Evolutionary conservation across 2,888 invertebrate genomes (phyloP).

Genomic region (Gerosis bhagava): DNA sequence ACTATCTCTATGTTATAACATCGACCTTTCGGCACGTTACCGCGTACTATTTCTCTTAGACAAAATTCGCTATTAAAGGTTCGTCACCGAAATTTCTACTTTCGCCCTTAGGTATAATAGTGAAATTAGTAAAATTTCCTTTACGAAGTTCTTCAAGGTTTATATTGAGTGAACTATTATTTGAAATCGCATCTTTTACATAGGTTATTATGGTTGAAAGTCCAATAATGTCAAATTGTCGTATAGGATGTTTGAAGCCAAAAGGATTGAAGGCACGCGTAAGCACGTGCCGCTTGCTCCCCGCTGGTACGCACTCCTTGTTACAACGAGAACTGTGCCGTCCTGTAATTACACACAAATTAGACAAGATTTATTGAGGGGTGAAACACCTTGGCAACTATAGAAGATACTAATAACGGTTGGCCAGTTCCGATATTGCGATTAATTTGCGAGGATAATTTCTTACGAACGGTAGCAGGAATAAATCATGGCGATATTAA

Average conservation of each 20-base stretch:
- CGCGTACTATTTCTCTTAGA: slow-evolving; percentile 50
- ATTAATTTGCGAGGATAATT: slow-evolving; percentile 64
- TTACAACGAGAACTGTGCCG: slow-evolving; percentile 75
- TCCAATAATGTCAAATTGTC: slow-evolving; percentile 31
- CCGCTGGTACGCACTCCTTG: slow-evolving; percentile 79
- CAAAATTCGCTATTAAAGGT: slow-evolving; percentile 40
- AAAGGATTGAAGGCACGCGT: slow-evolving; percentile 56
- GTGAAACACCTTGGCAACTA: slow-evolving; percentile 81
- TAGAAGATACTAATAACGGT: slow-evolving; percentile 78
- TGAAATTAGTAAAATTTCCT: slow-evolving; percentile 47
- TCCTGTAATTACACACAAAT: slow-evolving; percentile 82
- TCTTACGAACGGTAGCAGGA: slow-evolving; percentile 39
- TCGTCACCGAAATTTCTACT: slow-evolving; percentile 50
- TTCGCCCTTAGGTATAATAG: slow-evolving; percentile 50
- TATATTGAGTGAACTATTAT: slow-evolving; percentile 29
- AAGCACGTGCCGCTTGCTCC: slow-evolving; percentile 76
- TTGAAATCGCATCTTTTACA: slow-evolving; percentile 33
- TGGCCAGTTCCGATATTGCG: slow-evolving; percentile 75
- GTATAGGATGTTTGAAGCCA: slow-evolving; percentile 40
- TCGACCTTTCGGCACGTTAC: slow-evolving; percentile 67
- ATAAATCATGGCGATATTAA: slow-evolving; percentile 38
- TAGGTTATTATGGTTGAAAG: slow-evolving; percentile 35
- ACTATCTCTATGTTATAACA: slow-evolving; percentile 60
- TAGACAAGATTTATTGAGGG: slow-evolving; percentile 82
- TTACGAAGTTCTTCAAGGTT: slow-evolving; percentile 47